Percentiles rank a stretch among this genome's conserved stretches.
Evolutionary conservation across 2,113 vertebrate species (phyloP).

Genomic region (Ochotona curzoniae): DNA sequence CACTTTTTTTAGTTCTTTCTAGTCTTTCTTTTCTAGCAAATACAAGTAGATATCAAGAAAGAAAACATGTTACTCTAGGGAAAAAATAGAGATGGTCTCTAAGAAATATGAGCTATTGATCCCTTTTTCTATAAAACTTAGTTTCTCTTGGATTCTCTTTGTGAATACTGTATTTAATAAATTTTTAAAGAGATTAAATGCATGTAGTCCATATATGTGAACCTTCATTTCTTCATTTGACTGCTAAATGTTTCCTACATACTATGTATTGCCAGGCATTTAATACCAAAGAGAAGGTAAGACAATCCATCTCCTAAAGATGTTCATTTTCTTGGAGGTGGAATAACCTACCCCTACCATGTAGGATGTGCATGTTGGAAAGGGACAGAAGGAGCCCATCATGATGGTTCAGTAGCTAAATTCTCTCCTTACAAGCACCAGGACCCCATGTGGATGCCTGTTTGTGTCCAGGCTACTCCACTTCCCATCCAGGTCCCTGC

Average conservation of each 20-base stretch:
- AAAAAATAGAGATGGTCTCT: background rate
- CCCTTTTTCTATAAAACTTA: background rate
- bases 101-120: background rate
- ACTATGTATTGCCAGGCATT: background rate
- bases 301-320: background rate
- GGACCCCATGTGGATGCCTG: too few relatives aligned
- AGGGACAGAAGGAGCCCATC: background rate
- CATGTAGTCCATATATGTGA: background rate
- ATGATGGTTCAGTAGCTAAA: too few relatives aligned
- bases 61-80: background rate
- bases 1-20: background rate
- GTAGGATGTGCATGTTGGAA: background rate
- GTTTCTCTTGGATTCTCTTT: too few relatives aligned
- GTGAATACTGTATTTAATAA: background rate
- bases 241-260: background rate
- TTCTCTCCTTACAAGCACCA: too few relatives aligned
- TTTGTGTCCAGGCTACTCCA: too few relatives aligned
- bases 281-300: background rate
- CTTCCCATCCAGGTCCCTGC: too few relatives aligned
- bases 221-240: background rate
- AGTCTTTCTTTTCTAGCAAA: conserved; percentile 17
- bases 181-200: background rate
- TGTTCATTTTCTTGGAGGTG: background rate
- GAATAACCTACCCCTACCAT: background rate
- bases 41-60: background rate